Evolutionary conservation across 2,797 vertebrate species (phyloP), one percentile per base, ranked within the genome.

Genomic region (Sorex maritimensis): DNA sequence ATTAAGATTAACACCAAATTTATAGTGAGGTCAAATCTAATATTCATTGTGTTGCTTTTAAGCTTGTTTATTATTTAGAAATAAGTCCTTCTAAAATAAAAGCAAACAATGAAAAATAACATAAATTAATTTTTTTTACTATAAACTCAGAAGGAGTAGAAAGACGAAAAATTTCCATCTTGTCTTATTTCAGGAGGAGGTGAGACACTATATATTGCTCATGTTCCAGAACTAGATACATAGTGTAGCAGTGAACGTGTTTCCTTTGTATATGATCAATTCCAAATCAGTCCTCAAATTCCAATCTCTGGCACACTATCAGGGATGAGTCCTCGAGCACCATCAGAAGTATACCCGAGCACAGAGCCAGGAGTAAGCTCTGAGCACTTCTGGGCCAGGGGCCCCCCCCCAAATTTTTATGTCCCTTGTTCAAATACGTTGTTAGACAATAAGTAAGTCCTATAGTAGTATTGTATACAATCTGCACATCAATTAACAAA

Each of bases 61-160:
- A 90, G 11, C 6, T 77, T 55, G 83, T 44, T 81, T 44, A 65
- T 94, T 92, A 63, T 34, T 78, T 78, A 69, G 67, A 91, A 77
- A 75, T 41, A 80, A 91, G 74, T 87, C 17, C 46, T 86, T 81
- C 41, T 41, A 83, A 93, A 83, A 81, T 23, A 92, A n/a, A 88
- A 4, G 52, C 6, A 80, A 71, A 17, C 34, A 30, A 69, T 69
- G 15, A 38, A 63, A 30, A 88, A 82, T 61, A 55, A 72, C 49
- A 71, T 89, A 67, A 92, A 79, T 90, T 49, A 61, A 78, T 89
- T 4, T 75, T 88, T 91, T 55, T 61, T 30, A 58, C 67, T 68
- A 24, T 67, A 49, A 83, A 58, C 41, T 90, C 2, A 38, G 6
- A 88, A 58, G 8, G 17, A 68, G 7, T 0, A 55, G 38, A 81